Percentiles rank a stretch among this genome's conserved stretches.
Conservation (phyloP, 2,888 invertebrate genomes). For the Drosophila percnosoma region DNA sequence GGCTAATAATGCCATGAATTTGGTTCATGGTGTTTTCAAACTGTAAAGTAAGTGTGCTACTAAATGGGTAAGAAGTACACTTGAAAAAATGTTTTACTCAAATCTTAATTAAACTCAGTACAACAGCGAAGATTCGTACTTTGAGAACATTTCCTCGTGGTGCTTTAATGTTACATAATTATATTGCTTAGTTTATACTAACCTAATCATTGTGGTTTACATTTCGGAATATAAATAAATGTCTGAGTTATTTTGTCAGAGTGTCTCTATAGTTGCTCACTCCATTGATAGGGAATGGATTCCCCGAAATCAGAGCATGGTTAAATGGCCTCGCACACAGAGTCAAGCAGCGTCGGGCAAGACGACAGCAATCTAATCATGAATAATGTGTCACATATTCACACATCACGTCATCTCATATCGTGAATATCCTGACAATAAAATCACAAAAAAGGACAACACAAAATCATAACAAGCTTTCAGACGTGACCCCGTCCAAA, state of each 20-base stretch:
- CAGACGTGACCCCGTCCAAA: slow-evolving; percentile 46
- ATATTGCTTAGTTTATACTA: neutral
- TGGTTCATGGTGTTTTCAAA: neutral
- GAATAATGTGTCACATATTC: slow-evolving; percentile 79
- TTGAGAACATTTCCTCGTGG: neutral
- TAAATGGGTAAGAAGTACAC: slow-evolving; percentile 10
- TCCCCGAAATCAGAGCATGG: slow-evolving; percentile 6
- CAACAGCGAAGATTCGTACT: neutral
- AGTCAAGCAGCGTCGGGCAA: slow-evolving; percentile 25
- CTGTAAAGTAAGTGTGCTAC: slow-evolving; percentile 2
- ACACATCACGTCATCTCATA: slow-evolving; percentile 37
- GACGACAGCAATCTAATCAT: slow-evolving; percentile 64
- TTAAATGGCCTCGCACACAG: slow-evolving; percentile 10
- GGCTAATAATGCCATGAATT: slow-evolving; percentile 38
- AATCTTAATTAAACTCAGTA: neutral
- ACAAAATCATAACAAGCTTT: slow-evolving; percentile 72
- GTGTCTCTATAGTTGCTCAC: neutral
- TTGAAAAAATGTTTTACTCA: neutral
- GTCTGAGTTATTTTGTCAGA: neutral
- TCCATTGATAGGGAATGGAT: neutral
- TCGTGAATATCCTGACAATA: slow-evolving; percentile 27
- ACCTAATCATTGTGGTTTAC: neutral
- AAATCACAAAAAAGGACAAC: slow-evolving; percentile 53
- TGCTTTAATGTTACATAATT: neutral
- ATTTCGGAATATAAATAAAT: neutral